Evolutionary conservation across 1,140 invertebrate genomes (phyloP).

Genomic region (Yoshiicerus persimilis): DNA sequence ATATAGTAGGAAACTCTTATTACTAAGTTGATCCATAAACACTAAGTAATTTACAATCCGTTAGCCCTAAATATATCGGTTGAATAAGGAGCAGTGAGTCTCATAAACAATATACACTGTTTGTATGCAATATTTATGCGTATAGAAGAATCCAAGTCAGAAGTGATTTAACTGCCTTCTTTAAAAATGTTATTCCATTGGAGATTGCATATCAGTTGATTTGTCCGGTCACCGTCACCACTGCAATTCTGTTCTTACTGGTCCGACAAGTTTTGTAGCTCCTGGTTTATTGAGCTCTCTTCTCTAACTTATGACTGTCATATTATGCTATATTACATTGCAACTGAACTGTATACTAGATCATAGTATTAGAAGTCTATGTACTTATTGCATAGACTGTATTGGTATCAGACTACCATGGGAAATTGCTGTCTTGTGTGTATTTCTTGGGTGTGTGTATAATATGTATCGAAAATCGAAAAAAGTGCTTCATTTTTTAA

Average conservation of each 20-base stretch:
- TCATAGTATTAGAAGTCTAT: background rate
- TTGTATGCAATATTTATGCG: background rate
- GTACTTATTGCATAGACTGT: background rate
- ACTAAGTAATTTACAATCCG: background rate
- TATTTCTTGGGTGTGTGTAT: background rate
- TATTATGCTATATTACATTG: background rate
- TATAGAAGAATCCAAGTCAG: background rate
- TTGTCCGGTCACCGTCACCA: background rate
- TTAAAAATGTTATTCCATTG: background rate
- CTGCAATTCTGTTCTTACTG: background rate
- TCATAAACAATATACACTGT: too few species aligned
- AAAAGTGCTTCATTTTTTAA: background rate
- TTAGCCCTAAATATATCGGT: background rate
- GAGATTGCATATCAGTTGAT: background rate
- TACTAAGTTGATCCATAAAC: background rate
- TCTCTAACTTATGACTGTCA: background rate
- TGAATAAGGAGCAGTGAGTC: too few species aligned
- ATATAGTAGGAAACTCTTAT: background rate
- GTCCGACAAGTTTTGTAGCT: background rate
- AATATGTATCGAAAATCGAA: background rate
- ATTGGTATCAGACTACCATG: background rate
- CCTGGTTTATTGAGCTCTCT: background rate
- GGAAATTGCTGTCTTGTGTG: background rate
- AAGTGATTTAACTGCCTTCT: background rate
- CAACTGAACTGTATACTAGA: background rate